A percentile compares a stretch with the other conserved stretches of the same genome.
These are phyloP conservation scores for Endomychus coccineus DNA, from an alignment of 2,888 invertebrate species.

Conservation along the genomic window DNA sequence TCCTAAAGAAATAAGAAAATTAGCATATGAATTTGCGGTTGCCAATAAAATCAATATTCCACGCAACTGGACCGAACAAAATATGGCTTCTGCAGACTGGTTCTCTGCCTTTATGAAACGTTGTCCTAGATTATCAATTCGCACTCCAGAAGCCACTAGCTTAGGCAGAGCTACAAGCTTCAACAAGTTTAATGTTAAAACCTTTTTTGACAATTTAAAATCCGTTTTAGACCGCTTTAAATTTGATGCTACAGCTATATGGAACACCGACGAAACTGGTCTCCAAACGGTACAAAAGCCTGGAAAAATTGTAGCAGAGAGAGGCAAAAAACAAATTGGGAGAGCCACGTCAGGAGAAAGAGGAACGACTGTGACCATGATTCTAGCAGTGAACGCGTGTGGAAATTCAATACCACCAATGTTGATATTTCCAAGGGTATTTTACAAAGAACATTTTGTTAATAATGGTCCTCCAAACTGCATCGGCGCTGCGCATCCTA, in stretches of 20 bases:
- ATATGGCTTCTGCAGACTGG: constrained; percentile 16
- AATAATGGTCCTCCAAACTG: no score
- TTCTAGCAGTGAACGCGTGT: no score
- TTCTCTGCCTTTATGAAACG: constrained; percentile 15
- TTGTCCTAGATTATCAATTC: constrained; percentile 7
- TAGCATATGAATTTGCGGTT: constrained; percentile 10
- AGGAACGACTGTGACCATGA: no score
- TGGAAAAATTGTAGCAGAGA: no score
- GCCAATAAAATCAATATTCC: constrained; percentile 11
- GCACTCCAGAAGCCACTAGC: constrained; percentile 15
- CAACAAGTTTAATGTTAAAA: constrained; percentile 13
- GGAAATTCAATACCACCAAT: no score
- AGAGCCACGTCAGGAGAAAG: no score
- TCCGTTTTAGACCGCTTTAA: constrained; percentile 8
- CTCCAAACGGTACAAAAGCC: no score
- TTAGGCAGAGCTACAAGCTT: constrained; percentile 18
- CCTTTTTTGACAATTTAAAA: constrained; percentile 13
- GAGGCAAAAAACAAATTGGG: no score
- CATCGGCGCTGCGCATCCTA: background rate
- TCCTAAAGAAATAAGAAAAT: constrained; percentile 13
- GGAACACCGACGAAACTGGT: constrained; percentile 12
- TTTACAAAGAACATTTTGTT: no score
- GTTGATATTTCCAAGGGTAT: no score
- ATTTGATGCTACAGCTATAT: constrained; percentile 9
- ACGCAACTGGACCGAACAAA: constrained; percentile 11